A percentile compares a stretch with the other conserved stretches of the same genome.
Evolutionary conservation across 2,797 vertebrate genomes (phyloP).

Genomic region (Syngnathus acus): DNA sequence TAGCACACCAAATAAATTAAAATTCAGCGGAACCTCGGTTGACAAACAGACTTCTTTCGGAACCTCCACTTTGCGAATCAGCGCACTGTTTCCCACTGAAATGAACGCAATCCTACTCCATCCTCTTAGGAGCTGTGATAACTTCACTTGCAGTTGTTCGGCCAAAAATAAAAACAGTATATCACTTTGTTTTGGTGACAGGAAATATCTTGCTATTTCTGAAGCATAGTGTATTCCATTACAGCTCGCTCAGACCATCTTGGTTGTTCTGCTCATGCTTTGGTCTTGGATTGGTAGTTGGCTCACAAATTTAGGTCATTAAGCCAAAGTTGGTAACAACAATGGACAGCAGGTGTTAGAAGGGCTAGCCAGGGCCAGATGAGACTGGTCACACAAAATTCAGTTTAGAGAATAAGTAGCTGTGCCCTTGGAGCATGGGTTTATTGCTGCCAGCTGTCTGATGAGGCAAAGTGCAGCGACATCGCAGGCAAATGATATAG

Average conservation of each 20-base stretch:
- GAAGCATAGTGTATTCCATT: conserved; percentile 52
- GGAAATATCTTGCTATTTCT: conserved; percentile 57
- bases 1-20: background rate
- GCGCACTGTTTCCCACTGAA: background rate
- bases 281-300: background rate
- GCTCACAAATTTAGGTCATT: background rate
- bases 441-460: conserved; percentile 41
- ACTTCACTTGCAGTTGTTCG: conserved; percentile 11
- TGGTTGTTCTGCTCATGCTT: background rate
- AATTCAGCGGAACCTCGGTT: background rate
- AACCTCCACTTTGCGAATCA: background rate
- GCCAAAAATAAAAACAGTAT: conserved; percentile 54
- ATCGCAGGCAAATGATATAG: conserved; percentile 19
- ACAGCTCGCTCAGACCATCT: conserved; percentile 44
- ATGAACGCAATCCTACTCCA: background rate
- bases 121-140: no score
- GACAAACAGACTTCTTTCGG: background rate
- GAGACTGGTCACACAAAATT: conserved; percentile 17
- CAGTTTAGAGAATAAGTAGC: conserved; percentile 23
- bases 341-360: conserved; percentile 31
- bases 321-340: conserved; percentile 15
- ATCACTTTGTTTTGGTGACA: conserved; percentile 54
- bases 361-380: conserved; percentile 18
- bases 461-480: conserved; percentile 12
- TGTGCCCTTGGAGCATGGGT: conserved; percentile 14